Conservation (phyloP, 2,888 invertebrate species). For the Hydriomena furcata region DNA sequence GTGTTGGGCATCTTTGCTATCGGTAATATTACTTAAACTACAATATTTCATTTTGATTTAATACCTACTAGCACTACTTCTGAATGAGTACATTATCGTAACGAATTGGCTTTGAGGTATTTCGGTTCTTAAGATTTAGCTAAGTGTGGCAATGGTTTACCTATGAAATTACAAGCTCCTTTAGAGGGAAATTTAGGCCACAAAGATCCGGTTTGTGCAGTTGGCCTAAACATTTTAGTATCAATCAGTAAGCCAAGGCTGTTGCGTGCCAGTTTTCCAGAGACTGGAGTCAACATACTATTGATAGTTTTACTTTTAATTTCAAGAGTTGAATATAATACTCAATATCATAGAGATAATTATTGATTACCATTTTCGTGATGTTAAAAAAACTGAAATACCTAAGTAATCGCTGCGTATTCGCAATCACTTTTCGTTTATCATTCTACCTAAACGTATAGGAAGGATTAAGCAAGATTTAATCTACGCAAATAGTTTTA, state of each 20-base stretch:
- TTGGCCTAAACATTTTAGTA: conserved; percentile 64
- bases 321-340: no score
- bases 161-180: conserved; percentile 62
- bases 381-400: no score
- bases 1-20: no score
- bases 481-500: conserved; percentile 21
- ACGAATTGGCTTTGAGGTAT: conserved; percentile 42
- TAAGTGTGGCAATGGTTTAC: conserved; percentile 55
- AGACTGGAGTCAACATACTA: conserved; percentile 28
- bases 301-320: conserved; percentile 24
- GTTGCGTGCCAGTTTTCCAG: conserved; percentile 46
- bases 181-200: conserved; percentile 68
- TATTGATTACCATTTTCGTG: no score
- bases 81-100: conserved; percentile 51
- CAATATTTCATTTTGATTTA: neutral
- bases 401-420: no score
- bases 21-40: no score
- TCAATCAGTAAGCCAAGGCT: conserved; percentile 65
- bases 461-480: conserved; percentile 12
- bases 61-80: neutral
- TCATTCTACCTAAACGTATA: neutral
- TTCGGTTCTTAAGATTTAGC: conserved; percentile 43
- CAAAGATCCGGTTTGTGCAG: conserved; percentile 67
- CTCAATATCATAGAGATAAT: no score
- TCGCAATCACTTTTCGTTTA: neutral